Conservation (phyloP, 2,797 vertebrate genomes). For the Lindbergichthys nudifrons region DNA sequence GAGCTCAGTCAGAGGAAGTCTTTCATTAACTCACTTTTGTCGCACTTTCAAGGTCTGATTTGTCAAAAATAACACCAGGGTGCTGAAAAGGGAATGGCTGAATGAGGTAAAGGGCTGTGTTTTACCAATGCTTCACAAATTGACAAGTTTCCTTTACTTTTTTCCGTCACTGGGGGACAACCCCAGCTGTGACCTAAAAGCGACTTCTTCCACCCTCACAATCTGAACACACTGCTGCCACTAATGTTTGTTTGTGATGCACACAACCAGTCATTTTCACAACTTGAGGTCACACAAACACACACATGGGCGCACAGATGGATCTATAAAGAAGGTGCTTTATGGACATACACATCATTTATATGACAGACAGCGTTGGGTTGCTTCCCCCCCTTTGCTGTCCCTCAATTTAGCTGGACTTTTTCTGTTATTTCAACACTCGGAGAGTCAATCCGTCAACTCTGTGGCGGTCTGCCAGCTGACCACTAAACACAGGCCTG, state of each 20-base stretch:
- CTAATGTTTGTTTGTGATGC: constrained; percentile 30
- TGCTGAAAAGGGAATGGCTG: constrained; percentile 5
- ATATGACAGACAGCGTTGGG: constrained; percentile 35
- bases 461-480: constrained; percentile 66
- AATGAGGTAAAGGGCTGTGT: constrained; percentile 16
- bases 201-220: constrained; percentile 21
- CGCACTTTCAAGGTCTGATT: neutral
- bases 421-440: constrained; percentile 68
- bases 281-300: constrained; percentile 25
- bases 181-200: constrained; percentile 9
- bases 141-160: constrained; percentile 27
- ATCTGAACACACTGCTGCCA: constrained; percentile 33
- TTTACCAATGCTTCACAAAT: constrained; percentile 33
- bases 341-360: constrained; percentile 54
- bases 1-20: constrained; percentile 27
- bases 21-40: constrained; percentile 46
- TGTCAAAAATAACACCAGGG: constrained; percentile 27
- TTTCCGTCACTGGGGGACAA: neutral
- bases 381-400: constrained; percentile 16
- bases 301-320: neutral
- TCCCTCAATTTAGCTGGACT: constrained; percentile 51
- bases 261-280: constrained; percentile 18
- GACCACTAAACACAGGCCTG: constrained; percentile 74
- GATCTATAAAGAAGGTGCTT: constrained; percentile 17
- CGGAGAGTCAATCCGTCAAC: constrained; percentile 70